Conservation (phyloP, 2,888 invertebrate genomes). For the Mythimna pallens region DNA sequence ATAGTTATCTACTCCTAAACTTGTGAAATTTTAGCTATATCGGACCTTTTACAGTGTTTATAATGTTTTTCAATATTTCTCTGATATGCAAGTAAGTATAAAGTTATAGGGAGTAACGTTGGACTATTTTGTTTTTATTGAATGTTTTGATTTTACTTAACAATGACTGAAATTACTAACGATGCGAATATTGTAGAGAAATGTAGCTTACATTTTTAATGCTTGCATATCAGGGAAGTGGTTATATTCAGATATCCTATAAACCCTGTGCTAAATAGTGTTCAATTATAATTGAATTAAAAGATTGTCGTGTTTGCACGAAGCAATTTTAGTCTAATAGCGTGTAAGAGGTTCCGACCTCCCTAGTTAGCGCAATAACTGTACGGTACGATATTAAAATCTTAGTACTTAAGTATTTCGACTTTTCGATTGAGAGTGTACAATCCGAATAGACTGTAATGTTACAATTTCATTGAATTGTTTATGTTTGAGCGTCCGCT, state of each 20-base stretch:
- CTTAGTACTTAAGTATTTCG: conserved; percentile 82
- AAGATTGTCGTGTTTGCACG: conserved; percentile 73
- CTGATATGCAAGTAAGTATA: conserved; percentile 56
- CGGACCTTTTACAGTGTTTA: conserved; percentile 48
- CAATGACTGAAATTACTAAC: conserved; percentile 50
- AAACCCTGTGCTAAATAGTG: conserved; percentile 71
- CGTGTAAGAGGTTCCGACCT: conserved; percentile 70
- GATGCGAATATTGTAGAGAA: conserved; percentile 34
- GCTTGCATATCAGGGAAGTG: conserved; percentile 50
- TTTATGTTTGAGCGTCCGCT: conserved; percentile 68
- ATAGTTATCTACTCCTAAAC: conserved; percentile 34
- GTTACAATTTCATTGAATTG: conserved; percentile 78
- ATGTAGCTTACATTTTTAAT: conserved; percentile 28
- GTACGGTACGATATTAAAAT: conserved; percentile 66
- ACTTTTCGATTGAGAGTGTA: conserved; percentile 87
- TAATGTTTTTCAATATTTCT: conserved; percentile 34
- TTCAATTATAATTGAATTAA: conserved; percentile 71
- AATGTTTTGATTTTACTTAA: conserved; percentile 29
- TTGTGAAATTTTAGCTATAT: conserved; percentile 44
- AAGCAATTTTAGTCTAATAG: conserved; percentile 83
- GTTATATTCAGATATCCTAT: conserved; percentile 48
- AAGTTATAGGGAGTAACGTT: conserved; percentile 36
- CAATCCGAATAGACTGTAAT: conserved; percentile 89
- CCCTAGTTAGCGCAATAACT: conserved; percentile 85
- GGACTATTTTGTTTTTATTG: conserved; percentile 14